Conservation (phyloP, 1,140 invertebrate genomes). For the Euschistus heros region DNA sequence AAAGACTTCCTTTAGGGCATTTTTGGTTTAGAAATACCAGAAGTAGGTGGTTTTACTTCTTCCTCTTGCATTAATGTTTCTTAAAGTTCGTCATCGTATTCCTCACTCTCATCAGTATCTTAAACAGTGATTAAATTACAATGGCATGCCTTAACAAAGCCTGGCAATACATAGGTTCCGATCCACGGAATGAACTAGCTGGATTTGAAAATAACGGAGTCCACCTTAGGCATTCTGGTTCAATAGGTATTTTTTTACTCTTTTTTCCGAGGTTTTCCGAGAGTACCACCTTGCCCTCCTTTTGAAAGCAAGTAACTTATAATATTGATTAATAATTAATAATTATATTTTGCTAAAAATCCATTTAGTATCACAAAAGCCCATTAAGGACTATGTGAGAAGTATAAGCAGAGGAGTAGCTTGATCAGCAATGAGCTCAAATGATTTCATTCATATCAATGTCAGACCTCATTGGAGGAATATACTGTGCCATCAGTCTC, state of each 20-base stretch:
- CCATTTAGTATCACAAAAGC: neutral
- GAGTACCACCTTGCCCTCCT: constrained; percentile 86
- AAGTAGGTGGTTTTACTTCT: too few relatives aligned
- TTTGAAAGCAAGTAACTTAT: constrained; percentile 85
- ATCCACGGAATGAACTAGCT: constrained; percentile 34
- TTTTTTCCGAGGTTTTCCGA: constrained; percentile 82
- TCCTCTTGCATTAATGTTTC: constrained; percentile 21
- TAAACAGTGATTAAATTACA: neutral
- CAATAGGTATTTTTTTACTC: constrained; percentile 63
- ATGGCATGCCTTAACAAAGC: neutral
- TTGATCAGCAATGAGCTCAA: too few relatives aligned
- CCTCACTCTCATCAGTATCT: constrained; percentile 32
- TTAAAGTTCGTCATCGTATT: constrained; percentile 26
- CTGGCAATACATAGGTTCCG: too few relatives aligned
- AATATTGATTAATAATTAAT: constrained; percentile 23
- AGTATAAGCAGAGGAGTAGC: neutral
- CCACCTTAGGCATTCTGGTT: constrained; percentile 85
- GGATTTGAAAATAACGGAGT: constrained; percentile 67
- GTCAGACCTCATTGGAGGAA: too few relatives aligned
- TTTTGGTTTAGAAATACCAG: too few relatives aligned
- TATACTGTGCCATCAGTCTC: too few relatives aligned
- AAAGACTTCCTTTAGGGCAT: neutral
- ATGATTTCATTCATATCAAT: too few relatives aligned
- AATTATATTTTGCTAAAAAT: neutral
- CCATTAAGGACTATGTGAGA: neutral